These are phyloP conservation scores for Calliscelio sp. DNA, from an alignment of 2,888 invertebrate genomes.

Conservation along the genomic window DNA sequence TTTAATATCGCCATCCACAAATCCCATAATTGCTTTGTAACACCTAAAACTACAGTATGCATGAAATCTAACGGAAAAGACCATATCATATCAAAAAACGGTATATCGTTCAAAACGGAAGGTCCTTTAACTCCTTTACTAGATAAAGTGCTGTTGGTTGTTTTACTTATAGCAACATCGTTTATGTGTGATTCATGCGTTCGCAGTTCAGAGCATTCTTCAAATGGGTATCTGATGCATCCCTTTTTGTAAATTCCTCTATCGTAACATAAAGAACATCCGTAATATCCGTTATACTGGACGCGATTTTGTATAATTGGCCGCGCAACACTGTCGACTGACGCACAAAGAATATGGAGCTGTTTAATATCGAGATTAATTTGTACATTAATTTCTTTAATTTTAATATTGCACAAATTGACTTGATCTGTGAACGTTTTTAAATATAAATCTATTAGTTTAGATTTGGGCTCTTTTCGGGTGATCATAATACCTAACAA, in stretches of 20 bases:
- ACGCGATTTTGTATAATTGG: slow-evolving; percentile 62
- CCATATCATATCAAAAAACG: slow-evolving; percentile 60
- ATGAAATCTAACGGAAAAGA: slow-evolving; percentile 57
- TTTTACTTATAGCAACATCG: not conserved
- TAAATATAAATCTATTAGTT: not conserved
- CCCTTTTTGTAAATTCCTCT: not conserved
- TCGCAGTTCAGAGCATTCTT: not conserved
- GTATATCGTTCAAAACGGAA: slow-evolving; percentile 12
- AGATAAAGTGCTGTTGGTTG: not conserved
- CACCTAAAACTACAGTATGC: slow-evolving; percentile 33
- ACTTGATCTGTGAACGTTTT: not conserved
- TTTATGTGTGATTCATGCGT: not conserved
- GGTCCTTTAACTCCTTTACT: slow-evolving; percentile 40
- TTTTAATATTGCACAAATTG: not conserved
- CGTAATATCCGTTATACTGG: slow-evolving; percentile 59
- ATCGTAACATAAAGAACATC: slow-evolving; percentile 27
- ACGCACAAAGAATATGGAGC: not conserved
- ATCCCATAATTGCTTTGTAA: not conserved
- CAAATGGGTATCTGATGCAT: not conserved
- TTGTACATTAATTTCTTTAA: not conserved
- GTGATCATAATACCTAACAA: not conserved
- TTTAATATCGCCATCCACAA: not conserved
- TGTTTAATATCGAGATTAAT: not conserved
- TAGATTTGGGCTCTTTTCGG: not conserved
- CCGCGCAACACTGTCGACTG: slow-evolving; percentile 37